Percentiles rank a stretch among this genome's conserved stretches.
Conservation (phyloP, 1,140 invertebrate species). For the Drosophila takahashii region DNA sequence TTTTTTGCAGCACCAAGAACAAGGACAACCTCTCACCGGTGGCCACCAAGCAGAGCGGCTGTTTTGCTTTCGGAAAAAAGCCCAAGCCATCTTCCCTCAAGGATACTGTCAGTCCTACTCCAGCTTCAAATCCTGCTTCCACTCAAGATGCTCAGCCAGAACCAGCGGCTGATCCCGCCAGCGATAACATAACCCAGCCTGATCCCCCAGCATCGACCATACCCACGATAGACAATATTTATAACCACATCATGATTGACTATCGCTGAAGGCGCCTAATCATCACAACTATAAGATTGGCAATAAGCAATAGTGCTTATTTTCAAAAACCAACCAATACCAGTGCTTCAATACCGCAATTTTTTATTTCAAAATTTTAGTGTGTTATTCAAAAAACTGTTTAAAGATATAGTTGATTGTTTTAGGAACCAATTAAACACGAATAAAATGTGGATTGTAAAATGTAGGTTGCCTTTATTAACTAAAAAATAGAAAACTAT, state of each 20-base stretch:
- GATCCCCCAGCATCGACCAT: conserved; percentile 26
- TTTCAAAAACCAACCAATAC: not conserved
- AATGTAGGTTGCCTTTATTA: not conserved
- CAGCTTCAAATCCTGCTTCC: not conserved
- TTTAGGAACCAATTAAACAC: not conserved
- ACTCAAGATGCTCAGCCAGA: conserved; percentile 8
- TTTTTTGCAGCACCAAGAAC: conserved; percentile 59
- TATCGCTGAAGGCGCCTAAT: conserved; percentile 5
- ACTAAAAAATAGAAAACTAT: too few relatives aligned
- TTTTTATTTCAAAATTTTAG: not conserved
- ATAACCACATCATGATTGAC: conserved; percentile 62
- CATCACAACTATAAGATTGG: not conserved
- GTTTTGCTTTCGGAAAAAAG: conserved; percentile 74
- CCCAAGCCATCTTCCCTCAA: conserved; percentile 47
- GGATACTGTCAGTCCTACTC: conserved; percentile 1
- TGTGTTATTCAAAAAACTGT: not conserved
- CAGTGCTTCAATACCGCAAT: not conserved
- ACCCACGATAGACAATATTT: conserved; percentile 70
- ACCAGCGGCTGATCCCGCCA: not conserved
- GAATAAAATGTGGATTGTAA: not conserved
- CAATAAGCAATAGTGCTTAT: not conserved
- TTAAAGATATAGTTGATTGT: not conserved
- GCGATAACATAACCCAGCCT: not conserved
- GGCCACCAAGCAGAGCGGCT: conserved; percentile 78
- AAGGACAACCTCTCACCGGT: conserved; percentile 78